These are phyloP conservation scores for Synaphobranchus kaupii DNA, from an alignment of 2,797 vertebrate species.

Conservation along the genomic window DNA sequence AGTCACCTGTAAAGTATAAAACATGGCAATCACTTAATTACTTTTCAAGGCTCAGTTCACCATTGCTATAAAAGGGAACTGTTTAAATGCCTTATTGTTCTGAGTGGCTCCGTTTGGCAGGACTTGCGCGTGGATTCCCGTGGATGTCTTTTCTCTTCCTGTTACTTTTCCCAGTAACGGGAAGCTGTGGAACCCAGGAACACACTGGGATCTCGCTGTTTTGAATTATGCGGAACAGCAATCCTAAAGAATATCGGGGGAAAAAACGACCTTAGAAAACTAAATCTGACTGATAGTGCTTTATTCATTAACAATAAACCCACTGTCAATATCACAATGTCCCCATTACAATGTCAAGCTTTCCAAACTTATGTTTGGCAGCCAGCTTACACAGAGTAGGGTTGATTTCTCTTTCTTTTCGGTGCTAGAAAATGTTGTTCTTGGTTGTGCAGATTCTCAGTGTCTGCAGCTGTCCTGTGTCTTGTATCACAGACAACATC, in stretches of 20 bases:
- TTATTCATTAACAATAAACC: not conserved
- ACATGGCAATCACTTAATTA: not conserved
- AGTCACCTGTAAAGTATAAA: slow-evolving; percentile 7
- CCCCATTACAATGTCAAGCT: not conserved
- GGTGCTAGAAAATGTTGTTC: not conserved
- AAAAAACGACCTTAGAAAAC: not conserved
- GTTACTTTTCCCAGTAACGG: not conserved
- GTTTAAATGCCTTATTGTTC: not conserved
- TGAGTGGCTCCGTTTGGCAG: not conserved
- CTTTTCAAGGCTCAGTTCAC: slow-evolving; percentile 2
- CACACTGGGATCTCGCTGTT: not conserved
- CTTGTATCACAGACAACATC: not conserved
- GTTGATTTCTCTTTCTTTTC: not conserved
- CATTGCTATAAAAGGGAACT: not conserved
- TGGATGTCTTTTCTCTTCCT: not conserved
- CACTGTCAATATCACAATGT: not conserved
- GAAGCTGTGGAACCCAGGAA: not conserved
- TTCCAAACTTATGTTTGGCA: not conserved
- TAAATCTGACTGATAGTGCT: not conserved
- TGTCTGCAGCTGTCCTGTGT: not conserved
- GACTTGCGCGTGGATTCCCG: not conserved
- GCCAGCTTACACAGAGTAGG: not conserved
- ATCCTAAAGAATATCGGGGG: not conserved
- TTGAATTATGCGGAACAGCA: not conserved
- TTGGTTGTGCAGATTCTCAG: not conserved